Conservation (phyloP, 2,113 vertebrate genomes). For the Toxostoma redivivum region DNA sequence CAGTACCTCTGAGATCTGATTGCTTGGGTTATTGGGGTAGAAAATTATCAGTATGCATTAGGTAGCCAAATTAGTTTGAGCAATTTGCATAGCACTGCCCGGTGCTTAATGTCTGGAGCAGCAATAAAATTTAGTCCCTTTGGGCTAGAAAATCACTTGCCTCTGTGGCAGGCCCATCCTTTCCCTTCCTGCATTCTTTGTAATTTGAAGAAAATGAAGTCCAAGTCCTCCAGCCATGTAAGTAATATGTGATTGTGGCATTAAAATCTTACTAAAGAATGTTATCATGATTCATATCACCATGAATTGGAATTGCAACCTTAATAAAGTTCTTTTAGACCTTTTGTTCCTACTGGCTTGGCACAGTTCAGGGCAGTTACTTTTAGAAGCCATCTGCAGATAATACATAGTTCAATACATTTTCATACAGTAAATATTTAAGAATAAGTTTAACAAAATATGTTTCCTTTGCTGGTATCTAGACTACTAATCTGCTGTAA, state of each 20-base stretch:
- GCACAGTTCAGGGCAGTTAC: not conserved
- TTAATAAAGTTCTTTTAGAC: not conserved
- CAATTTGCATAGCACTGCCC: not conserved
- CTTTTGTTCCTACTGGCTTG: not conserved
- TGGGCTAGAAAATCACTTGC: not conserved
- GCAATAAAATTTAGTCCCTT: not conserved
- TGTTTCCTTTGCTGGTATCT: not conserved
- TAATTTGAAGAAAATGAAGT: not conserved
- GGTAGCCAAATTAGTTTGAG: not conserved
- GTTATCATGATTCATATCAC: not conserved
- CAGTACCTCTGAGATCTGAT: not conserved
- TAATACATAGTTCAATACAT: not conserved
- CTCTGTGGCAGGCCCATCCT: not conserved
- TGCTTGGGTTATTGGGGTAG: not conserved
- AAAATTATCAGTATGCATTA: not conserved
- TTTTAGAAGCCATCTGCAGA: not conserved
- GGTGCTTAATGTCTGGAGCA: not conserved
- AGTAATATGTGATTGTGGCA: not conserved
- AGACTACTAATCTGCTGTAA: not conserved
- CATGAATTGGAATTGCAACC: not conserved
- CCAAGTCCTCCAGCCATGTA: not conserved
- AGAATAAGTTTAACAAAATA: conserved; percentile 4
- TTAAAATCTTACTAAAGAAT: not conserved
- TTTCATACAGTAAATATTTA: not conserved
- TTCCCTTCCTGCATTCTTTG: not conserved